Base-by-base conservation (phyloP, 2,888 invertebrate species). In the Ichneumon xanthorius region DNA sequence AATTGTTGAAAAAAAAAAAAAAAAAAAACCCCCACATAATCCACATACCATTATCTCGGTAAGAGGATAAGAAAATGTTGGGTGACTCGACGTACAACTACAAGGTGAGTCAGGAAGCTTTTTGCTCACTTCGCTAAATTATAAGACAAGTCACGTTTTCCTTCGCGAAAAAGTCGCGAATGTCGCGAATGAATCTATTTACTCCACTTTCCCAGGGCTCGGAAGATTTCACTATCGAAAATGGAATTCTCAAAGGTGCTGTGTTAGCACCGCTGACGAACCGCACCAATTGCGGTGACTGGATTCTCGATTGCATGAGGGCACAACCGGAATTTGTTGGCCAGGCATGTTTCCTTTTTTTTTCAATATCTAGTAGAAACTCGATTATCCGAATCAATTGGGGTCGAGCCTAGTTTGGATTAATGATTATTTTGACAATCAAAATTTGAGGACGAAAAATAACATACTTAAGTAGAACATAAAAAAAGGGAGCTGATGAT, bases 211-310 rank as follows among this genome's bases (percentile, higher is more conserved):
- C 6, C 33, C 6, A 40, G 68, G 26, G 19, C 16, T 40, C 58
- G 14, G 40, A 70, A n/a, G 45, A 22, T 70, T 86, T 88, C 37
- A 87, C 72, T 14, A 89, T 88, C 40, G 86, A 89, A 61, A 75
- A 89, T 68, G 87, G 89, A n/a, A 73, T 89, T 58, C 78, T 90
- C 14, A 88, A 87, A 50, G 89, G 88, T 22, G 53, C 86, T 40
- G 37, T 45, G 1, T 6, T 1, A 26, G 14, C 72, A 26, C 75
- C 48, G 19, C 22, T 81, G 9, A 33, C 68, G 16, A 70, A 85
- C 30, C 72, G 80, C 40, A 82, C 82, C 63, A 88, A 89, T 48
- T 83, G 88, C 63, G 90, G 90, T 11, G 79, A 88, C 58, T 50
- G 77, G 16, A 72, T 88, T 19, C 72, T 90, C 63, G 84, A 88